Evolutionary conservation across 2,113 vertebrate genomes (phyloP), one percentile per base, ranked within the genome.

Genomic region (Atrichornis clamosus): DNA sequence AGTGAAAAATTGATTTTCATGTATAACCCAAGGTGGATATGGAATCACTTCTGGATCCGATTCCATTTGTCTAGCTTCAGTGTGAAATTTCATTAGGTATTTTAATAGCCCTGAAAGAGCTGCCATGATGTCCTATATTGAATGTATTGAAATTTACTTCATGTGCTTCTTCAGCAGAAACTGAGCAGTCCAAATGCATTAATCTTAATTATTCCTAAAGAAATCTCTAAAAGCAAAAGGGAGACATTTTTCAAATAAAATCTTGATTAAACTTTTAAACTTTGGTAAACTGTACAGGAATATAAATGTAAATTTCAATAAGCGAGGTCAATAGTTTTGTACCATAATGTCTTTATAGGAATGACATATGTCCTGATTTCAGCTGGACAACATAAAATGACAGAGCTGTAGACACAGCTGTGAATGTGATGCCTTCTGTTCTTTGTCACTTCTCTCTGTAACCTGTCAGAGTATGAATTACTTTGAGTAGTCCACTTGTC

Each of bases 51-150:
- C 59, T 95, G 75, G 87, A 93, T 75, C 46, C 86, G 50, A 75
- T 87, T 92, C 35, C 62, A 2, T 95, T 62, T 83, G 39, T 69
- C 52, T 67, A 8, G n/a, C 69, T 87, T 65, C 28, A 53, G 7
- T 76, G 70, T 53, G 63, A 84, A 89, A 94, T 93, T 95, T 87
- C 67, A 87, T 93, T 87, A 83, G 49, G 6, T 83, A 55, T 93
- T 95, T 82, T 55, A 91, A 81, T 74, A 92, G 42, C 85, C 93
- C 81, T 82, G 79, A 67, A 90, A 91, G 78, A 49, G 35, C 39
- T 96, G 72, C 59, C 50, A 44, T 17, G 5, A 32, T 70, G 59
- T 67, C 30, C 63, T 80, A 0, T 69, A 87, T n/a, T 77, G 62
- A 64, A 73, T 30, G 22, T 33, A 52, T 50, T 87, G 27, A 83